A percentile compares a stretch with the other conserved stretches of the same genome.
Evolutionary conservation across 1,140 invertebrate genomes (phyloP).

Genomic region (Drosophila nikananu): DNA sequence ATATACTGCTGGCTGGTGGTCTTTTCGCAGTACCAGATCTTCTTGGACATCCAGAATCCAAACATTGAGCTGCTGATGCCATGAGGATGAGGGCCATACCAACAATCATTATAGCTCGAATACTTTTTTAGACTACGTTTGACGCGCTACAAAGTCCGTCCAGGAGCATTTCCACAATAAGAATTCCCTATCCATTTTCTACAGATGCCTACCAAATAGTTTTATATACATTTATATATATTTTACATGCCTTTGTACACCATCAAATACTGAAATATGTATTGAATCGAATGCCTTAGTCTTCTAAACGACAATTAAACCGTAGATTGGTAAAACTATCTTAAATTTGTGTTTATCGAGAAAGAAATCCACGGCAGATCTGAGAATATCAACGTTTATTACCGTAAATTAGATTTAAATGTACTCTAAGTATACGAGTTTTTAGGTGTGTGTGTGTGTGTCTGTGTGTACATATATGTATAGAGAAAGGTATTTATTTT

Average conservation of each 20-base stretch:
- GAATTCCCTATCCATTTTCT: constrained; percentile 28
- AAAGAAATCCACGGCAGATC: constrained; percentile 9
- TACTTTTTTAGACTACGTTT: constrained; percentile 17
- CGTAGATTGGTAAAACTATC: constrained; percentile 33
- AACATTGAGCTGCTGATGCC: constrained; percentile 93
- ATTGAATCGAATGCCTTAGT: constrained; percentile 45
- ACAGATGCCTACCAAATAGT: constrained; percentile 49
- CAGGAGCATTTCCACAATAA: constrained; percentile 28
- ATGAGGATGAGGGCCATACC: constrained; percentile 77
- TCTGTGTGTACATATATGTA: constrained; percentile 43
- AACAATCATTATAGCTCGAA: constrained; percentile 16
- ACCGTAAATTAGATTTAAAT: constrained; percentile 54
- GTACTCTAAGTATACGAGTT: constrained; percentile 45
- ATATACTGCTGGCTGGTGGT: constrained; percentile 95
- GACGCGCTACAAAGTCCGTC: constrained; percentile 35
- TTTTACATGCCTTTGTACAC: constrained; percentile 56
- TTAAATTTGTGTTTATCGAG: constrained; percentile 13
- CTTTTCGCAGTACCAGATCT: constrained; percentile 93
- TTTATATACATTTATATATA: constrained; percentile 44
- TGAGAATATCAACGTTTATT: constrained; percentile 73
- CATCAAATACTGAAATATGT: constrained; percentile 34
- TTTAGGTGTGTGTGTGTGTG: constrained; percentile 18
- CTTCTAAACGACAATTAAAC: constrained; percentile 45
- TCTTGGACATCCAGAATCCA: constrained; percentile 92
- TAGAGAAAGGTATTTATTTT: constrained; percentile 64